phyloP scores from a whole-genome alignment of 2,888 invertebrate genomes.

The Heteromyza rotundicornis region DNA sequence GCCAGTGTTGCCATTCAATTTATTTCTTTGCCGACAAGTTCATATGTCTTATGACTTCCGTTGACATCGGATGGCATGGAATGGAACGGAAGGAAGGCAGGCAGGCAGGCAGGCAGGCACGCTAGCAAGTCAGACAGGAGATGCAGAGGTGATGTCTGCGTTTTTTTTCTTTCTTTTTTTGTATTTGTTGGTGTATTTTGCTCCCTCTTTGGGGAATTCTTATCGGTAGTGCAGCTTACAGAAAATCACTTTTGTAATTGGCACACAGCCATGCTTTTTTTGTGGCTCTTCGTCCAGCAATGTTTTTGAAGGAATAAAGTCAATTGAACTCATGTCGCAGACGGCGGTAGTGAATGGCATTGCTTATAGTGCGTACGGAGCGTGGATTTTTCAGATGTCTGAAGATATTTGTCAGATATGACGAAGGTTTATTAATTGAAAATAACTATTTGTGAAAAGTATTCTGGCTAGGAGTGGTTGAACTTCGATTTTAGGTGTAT shows the following conservation, averaged over 20 bases:
- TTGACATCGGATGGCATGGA: constrained; percentile 35
- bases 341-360: not conserved
- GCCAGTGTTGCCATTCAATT: constrained; percentile 4
- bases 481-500: no score
- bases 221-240: constrained; percentile 26
- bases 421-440: constrained; percentile 51
- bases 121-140: no score
- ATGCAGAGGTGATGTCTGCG: not conserved
- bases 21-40: constrained; percentile 29
- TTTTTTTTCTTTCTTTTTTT: not conserved
- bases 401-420: constrained; percentile 46
- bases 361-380: not conserved
- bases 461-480: no score
- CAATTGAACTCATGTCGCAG: constrained; percentile 3
- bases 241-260: constrained; percentile 48
- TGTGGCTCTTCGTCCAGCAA: not conserved
- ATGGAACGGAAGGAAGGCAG: not conserved
- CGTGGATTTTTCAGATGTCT: constrained; percentile 35
- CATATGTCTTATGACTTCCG: constrained; percentile 52
- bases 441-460: constrained; percentile 30
- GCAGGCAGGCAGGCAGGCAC: not conserved
- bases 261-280: constrained; percentile 32
- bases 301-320: not conserved
- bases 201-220: not conserved
- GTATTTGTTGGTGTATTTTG: not conserved